phyloP scores from a whole-genome alignment of 1,140 invertebrate genomes.

The Nomia melanderi region DNA sequence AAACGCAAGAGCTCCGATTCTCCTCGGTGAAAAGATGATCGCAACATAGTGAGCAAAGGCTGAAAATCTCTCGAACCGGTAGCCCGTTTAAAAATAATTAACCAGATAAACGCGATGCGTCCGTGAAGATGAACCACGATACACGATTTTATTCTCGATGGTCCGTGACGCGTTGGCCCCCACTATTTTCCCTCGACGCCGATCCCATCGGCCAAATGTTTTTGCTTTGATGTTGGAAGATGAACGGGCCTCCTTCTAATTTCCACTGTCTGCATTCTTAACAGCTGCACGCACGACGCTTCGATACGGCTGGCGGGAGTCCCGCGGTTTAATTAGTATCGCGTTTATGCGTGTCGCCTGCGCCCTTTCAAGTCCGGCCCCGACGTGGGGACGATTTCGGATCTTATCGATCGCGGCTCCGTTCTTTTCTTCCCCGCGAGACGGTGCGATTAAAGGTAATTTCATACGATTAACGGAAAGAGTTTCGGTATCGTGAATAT shows the following conservation, averaged over 20 bases:
- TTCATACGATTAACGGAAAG: neutral
- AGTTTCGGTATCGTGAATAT: neutral
- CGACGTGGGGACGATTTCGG: neutral
- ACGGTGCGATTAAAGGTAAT: neutral
- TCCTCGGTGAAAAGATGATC: no score
- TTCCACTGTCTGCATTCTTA: conserved; percentile 73
- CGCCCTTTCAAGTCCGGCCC: conserved; percentile 22
- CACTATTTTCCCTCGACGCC: conserved; percentile 8
- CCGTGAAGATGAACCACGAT: conserved; percentile 44
- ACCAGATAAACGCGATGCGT: conserved; percentile 69
- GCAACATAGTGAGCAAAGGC: no score
- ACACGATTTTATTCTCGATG: conserved; percentile 60
- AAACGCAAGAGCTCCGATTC: no score
- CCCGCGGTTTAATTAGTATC: conserved; percentile 69
- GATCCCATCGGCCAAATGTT: conserved; percentile 57
- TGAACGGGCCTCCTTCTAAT: conserved; percentile 71
- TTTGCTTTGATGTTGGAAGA: conserved; percentile 75
- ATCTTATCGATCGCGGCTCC: conserved; percentile 9
- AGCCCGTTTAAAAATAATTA: conserved; percentile 74
- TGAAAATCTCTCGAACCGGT: neutral
- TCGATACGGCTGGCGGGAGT: conserved; percentile 58
- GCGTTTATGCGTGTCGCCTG: conserved; percentile 55
- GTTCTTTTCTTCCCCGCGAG: neutral
- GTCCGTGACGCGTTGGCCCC: neutral
- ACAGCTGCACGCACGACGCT: conserved; percentile 65